phyloP scores from a whole-genome alignment of 2,888 invertebrate genomes.

The Cosmopolites sordidus region DNA sequence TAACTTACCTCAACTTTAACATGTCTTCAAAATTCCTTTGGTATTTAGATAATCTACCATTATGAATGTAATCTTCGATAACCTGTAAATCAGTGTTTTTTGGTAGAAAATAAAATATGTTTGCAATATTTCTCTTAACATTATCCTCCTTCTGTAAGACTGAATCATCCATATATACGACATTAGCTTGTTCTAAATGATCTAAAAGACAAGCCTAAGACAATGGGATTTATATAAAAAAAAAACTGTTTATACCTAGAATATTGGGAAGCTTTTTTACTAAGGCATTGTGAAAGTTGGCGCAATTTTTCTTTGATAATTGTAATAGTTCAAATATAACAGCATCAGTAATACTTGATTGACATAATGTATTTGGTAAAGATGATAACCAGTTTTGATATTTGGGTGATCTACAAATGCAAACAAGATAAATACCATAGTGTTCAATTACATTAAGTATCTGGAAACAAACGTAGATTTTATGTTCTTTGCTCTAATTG shows the following conservation, averaged over 20 bases:
- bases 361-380: constrained; percentile 55
- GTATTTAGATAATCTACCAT: constrained; percentile 5
- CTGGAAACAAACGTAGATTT: no score
- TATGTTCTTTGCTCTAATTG: no score
- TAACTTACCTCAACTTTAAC: constrained; percentile 23
- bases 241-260: constrained; percentile 42
- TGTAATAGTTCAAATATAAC: constrained; percentile 56
- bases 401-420: constrained; percentile 37
- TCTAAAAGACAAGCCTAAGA: constrained; percentile 11
- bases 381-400: constrained; percentile 54
- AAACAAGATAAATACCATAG: no score
- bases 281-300: constrained; percentile 51
- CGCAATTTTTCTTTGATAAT: constrained; percentile 54
- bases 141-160: constrained; percentile 21
- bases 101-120: constrained; percentile 31
- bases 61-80: constrained; percentile 6
- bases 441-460: no score
- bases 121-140: constrained; percentile 29
- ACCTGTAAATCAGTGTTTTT: constrained; percentile 3
- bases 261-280: constrained; percentile 49
- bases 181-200: constrained; percentile 25
- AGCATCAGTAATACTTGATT: constrained; percentile 51
- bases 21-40: constrained; percentile 21
- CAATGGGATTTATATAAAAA: constrained; percentile 2
- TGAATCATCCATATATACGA: constrained; percentile 16